Evolutionary conservation across 2,113 vertebrate genomes (phyloP), one percentile per base, ranked within the genome.

Genomic region (Cisticola juncidis): DNA sequence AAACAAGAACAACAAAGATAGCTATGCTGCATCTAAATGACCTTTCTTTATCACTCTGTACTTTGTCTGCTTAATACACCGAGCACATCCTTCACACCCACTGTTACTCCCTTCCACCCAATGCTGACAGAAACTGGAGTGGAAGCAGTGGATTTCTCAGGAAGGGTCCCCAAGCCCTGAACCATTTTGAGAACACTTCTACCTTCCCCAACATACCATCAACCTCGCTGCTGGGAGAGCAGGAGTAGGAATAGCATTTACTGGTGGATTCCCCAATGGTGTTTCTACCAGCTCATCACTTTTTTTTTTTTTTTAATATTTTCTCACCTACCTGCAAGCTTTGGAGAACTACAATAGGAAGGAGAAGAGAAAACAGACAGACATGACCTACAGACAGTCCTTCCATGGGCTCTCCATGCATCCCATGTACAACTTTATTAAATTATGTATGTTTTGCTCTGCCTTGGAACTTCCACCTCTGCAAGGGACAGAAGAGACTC

Each of bases 1-100:
- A 94, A 96, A 80, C 38, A 72, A 36, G 60, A 88, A 62, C 61
- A 94, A 87, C 84, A 90, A 70, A 95, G 90, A 88, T 62, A 74
- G 62, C 48, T 64, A 84, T 19, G 36, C 92, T 93, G 82, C 86
- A 90, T 84, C 76, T 58, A 81, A 95, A 92, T 76, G 76, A 88
- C 71, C 92, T 93, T 94, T 94, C 77, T 94, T 92, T 87, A 95
- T 85, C 89, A 40, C 51, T 68, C 57, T 26, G 14, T 73, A 83
- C 58, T 80, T 72, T 13, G n/a, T 91, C 83, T 91, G 82, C 45
- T 92, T 92, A 92, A 74, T 56, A 96, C 58, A 60, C 73, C 2
- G 33, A 90, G 76, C 90, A 86, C 82, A 94, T 86, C 90, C 76
- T 65, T 90, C 61, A 73, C 82, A 56, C n/a, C 19, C 15, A 16